A percentile compares a stretch with the other conserved stretches of the same genome.
Evolutionary conservation across 2,797 vertebrate genomes (phyloP).

Genomic region (Sebastes melanostomus): DNA sequence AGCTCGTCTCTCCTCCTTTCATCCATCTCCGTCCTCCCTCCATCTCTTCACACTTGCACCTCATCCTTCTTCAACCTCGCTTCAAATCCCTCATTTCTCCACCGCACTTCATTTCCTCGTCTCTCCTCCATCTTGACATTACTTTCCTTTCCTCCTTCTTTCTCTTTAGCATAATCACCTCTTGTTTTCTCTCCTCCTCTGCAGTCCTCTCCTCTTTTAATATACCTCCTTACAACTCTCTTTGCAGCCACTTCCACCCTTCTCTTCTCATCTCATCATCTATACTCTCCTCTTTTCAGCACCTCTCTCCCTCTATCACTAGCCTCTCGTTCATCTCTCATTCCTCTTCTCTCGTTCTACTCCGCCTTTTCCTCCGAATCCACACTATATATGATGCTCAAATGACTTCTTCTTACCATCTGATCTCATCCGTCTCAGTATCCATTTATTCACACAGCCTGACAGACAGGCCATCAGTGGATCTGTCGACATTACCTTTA

Average conservation of each 20-base stretch:
- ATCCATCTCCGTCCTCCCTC: constrained; percentile 55
- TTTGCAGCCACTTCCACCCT: not conserved
- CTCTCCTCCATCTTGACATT: constrained; percentile 16
- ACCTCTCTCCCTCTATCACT: not conserved
- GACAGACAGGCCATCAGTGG: constrained; percentile 6
- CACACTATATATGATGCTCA: not conserved
- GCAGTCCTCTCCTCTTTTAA: constrained; percentile 3
- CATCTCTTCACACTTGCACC: constrained; percentile 38
- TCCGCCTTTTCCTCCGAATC: not conserved
- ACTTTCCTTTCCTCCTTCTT: constrained; percentile 2
- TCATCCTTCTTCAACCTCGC: constrained; percentile 19
- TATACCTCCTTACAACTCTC: not conserved
- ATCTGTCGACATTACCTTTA: not conserved
- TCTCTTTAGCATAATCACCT: constrained; percentile 4
- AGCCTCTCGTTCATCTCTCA: not conserved
- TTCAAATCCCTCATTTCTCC: constrained; percentile 15
- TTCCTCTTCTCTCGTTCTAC: not conserved
- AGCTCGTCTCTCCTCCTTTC: constrained; percentile 36
- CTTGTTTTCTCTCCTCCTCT: constrained; percentile 27
- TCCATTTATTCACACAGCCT: not conserved
- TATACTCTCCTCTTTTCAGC: not conserved
- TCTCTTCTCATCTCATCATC: not conserved
- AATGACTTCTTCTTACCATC: not conserved
- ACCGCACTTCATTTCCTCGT: constrained; percentile 11
- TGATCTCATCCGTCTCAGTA: constrained; percentile 5